Percentiles rank a stretch among this genome's conserved stretches.
phyloP scores from a whole-genome alignment of 2,888 invertebrate genomes.

The Epinotia brunnichana region DNA sequence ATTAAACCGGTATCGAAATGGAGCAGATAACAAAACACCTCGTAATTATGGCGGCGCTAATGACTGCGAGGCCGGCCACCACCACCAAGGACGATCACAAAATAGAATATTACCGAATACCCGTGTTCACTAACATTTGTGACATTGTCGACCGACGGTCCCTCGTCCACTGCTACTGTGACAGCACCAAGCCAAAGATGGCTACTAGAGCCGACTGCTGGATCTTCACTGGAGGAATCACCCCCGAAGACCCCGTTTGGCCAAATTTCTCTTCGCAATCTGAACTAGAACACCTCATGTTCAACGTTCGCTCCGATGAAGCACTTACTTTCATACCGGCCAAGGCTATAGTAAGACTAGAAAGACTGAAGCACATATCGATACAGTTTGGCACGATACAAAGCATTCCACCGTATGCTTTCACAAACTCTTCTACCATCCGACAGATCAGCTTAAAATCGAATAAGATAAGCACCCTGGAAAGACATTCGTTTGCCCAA shows the following conservation, averaged over 20 bases:
- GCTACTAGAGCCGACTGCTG: conserved; percentile 90
- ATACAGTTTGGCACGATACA: conserved; percentile 90
- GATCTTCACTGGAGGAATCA: conserved; percentile 85
- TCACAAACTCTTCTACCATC: conserved; percentile 89
- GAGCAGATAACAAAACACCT: conserved; percentile 71
- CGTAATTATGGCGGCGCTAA: conserved; percentile 72
- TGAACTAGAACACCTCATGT: conserved; percentile 86
- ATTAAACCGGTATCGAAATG: conserved; percentile 56
- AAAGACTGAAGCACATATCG: conserved; percentile 86
- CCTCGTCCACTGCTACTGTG: conserved; percentile 80
- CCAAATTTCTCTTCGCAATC: conserved; percentile 88
- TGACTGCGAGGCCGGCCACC: conserved; percentile 71
- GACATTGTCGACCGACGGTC: conserved; percentile 76
- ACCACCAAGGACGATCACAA: conserved; percentile 73
- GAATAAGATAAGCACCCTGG: conserved; percentile 87
- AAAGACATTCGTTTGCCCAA: conserved; percentile 88
- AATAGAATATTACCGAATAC: conserved; percentile 69
- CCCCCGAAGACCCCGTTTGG: conserved; percentile 89
- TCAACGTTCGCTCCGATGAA: conserved; percentile 88
- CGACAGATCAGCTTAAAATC: conserved; percentile 87
- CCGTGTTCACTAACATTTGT: conserved; percentile 75
- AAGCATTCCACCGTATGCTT: conserved; percentile 88
- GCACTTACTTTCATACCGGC: conserved; percentile 88
- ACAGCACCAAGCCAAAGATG: conserved; percentile 73
- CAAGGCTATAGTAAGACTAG: conserved; percentile 86